Evolutionary conservation across 2,113 vertebrate genomes (phyloP), one percentile per base, ranked within the genome.

Genomic region (Forbesichthys agassizii): DNA sequence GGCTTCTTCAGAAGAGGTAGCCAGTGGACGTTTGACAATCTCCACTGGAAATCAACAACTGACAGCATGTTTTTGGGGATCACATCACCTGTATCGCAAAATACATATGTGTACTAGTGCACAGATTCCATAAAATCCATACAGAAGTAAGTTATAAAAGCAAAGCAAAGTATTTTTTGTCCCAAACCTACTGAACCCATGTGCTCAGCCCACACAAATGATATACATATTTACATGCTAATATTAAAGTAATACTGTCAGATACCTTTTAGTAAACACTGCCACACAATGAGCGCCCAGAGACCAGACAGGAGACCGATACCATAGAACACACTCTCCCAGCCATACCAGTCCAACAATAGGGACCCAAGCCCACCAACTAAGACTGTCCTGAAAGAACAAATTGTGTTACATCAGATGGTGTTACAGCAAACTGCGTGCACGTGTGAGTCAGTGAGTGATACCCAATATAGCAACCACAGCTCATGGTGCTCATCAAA

Each of bases 271-370:
- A 95, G 70, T 51, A 97, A 90, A 70, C 33, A 95, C 77, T 75
- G 93, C 93, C 93, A 93, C 79, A 96, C 88, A 3, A 89, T 85
- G 48, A 93, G 90, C 1, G 88, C 93, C 95, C 96, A 98, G 9
- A 95, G 86, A 71, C 92, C 69, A 0, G 94, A 90, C 33, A 96
- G 88, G 47, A 94, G 66, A 0, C 95, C 95, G 0, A 88, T 92
- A 73, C 88, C 79, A 68, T 95, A 95, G 86, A 98, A 98, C 66
- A 97, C 91, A 0, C 91, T 94, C 27, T 95, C 94, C 96, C 96
- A 98, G 78, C 95, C 92, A 0, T 88, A 94, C 78, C 66, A 61
- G 0, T 98, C 94, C 62, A 96, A 82, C 61, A 97, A 90, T 55
- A 96, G 70, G 4, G 96, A 96, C 0, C 95, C 96, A 48, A 92